Base-by-base conservation (phyloP, 1,140 invertebrate species). In the Rhizoglyphus robini region DNA sequence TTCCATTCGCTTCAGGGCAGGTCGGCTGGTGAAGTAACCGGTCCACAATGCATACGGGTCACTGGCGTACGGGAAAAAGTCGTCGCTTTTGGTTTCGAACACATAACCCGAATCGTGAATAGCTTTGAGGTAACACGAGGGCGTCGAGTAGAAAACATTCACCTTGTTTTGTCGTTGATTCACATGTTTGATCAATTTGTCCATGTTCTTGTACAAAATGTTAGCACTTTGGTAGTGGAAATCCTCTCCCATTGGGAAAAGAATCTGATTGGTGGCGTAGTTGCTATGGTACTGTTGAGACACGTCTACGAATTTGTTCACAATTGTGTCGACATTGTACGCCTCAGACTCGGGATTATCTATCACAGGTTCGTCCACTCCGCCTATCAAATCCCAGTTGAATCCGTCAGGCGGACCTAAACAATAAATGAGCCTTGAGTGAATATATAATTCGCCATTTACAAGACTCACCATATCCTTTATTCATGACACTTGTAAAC, bases 11-110 rank as follows among this genome's bases (percentile, higher is more conserved):
- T 83, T 83, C 0, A 81, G 70, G 13, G 79, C 72, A 4, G 81
- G 74, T 67, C 82, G 70, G 68, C 91, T 96, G 0, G 90, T 90
- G 73, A 90, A 99, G 74, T 93, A 98, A 0, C 95, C 95, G 0
- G 88, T 95, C 94, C 93, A 97, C 38, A 32, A 66, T 25, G 63
- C 29, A 51, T 67, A 47, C 2, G 5, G 11, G 48, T 66, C 64
- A 11, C 29, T 31, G 18, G 31, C 32, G 74, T 84, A 95, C 0
- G 94, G 93, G 71, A 94, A 92, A 78, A 95, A 96, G 70, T 90
- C 88, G 69, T 87, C 84, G 2, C 74, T 74, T 72, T 80, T 85
- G 38, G 73, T 77, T 65, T 80, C 68, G 73, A 79, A 82, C 2
- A 72, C 77, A n/a, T 75, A 72, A 73, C 81, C 77, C 61, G 78